These are phyloP conservation scores for Drosophila cyrtoloma DNA, from an alignment of 2,888 invertebrate genomes.

Conservation along the genomic window DNA sequence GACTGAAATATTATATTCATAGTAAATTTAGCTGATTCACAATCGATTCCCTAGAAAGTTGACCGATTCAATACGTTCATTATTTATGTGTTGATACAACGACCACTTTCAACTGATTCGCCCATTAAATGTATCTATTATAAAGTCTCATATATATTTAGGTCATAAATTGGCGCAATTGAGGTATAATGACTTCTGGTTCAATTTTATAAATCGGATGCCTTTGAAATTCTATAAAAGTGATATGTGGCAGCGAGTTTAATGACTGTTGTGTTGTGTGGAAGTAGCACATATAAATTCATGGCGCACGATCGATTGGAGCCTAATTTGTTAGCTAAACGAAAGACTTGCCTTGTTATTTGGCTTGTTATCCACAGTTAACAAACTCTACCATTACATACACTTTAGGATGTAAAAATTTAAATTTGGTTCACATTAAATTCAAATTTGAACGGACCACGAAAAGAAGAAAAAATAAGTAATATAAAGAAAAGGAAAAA, in stretches of 20 bases:
- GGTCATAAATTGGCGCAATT: neutral
- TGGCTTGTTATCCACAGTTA: neutral
- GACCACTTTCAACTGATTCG: neutral
- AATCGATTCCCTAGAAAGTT: neutral
- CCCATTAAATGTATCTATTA: neutral
- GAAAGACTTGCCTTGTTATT: neutral
- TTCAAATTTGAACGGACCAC: neutral
- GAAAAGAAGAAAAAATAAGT: neutral
- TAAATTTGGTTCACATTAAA: neutral
- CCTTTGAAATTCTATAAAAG: neutral
- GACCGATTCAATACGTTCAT: neutral
- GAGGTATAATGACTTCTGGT: conserved; percentile 1
- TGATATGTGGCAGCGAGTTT: neutral
- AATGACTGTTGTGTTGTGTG: neutral
- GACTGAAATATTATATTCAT: neutral
- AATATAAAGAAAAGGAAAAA: neutral
- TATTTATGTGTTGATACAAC: neutral
- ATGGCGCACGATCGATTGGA: neutral
- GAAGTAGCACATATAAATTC: neutral
- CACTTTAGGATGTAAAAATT: neutral
- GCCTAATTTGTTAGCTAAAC: neutral
- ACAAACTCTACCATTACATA: neutral
- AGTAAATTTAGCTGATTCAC: neutral
- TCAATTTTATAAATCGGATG: neutral
- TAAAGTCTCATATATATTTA: neutral